Conservation (phyloP, 2,797 vertebrate species). For the Myotis vivesi region DNA sequence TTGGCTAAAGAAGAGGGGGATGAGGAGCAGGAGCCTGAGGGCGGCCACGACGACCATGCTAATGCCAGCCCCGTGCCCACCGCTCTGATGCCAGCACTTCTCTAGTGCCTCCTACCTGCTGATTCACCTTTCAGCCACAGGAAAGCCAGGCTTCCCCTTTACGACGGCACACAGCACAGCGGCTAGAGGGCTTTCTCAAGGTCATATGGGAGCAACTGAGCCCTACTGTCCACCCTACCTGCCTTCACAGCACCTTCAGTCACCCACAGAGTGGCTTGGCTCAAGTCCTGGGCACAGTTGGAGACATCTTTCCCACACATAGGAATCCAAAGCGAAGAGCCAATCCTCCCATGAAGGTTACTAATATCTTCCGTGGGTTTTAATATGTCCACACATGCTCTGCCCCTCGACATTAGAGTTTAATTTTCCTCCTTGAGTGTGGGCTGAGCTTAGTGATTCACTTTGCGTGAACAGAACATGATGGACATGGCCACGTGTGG, state of each 20-base stretch:
- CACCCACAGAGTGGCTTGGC: neutral
- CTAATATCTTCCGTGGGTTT: neutral
- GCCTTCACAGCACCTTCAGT: neutral
- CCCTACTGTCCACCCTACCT: neutral
- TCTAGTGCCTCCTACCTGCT: neutral
- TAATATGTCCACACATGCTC: neutral
- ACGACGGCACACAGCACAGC: neutral
- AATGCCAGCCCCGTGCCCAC: neutral
- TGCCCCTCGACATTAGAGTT: neutral
- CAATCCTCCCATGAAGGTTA: neutral
- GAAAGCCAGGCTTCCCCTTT: neutral
- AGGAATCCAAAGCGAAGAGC: neutral
- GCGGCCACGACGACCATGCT: neutral
- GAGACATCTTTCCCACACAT: neutral
- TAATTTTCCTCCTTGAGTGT: too few species aligned
- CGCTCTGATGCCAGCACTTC: neutral
- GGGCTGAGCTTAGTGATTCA: neutral
- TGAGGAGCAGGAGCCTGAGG: neutral
- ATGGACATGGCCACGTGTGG: fast-evolving
- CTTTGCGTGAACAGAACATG: neutral
- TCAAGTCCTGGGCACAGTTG: neutral
- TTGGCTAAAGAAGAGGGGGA: neutral
- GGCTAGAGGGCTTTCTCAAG: neutral
- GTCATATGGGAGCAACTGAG: neutral
- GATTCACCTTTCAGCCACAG: neutral